Percentiles rank a stretch among this genome's conserved stretches.
phyloP scores from a whole-genome alignment of 2,888 invertebrate species.

The Dusona sp. region DNA sequence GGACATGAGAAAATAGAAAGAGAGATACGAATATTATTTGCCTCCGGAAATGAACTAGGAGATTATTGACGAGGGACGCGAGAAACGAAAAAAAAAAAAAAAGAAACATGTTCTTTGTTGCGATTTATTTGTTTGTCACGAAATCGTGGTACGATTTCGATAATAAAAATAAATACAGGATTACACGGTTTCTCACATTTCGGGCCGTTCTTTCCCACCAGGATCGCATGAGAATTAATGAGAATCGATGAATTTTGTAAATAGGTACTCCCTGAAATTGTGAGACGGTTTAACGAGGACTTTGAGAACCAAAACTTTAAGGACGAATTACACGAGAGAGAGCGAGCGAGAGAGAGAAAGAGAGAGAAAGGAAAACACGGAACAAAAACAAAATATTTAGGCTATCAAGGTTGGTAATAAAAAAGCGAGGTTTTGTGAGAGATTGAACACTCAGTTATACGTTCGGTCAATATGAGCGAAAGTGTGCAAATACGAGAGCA shows the following conservation, averaged over 20 bases:
- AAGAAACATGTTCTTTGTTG: conserved; percentile 61
- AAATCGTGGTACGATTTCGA: neutral
- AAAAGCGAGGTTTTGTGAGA: conserved; percentile 39
- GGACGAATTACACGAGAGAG: conserved; percentile 26
- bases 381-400: conserved; percentile 67
- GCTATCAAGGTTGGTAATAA: conserved; percentile 58
- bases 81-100: conserved; percentile 62
- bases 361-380: conserved; percentile 27
- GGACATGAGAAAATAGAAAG: conserved; percentile 32
- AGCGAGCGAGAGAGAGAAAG: conserved; percentile 29
- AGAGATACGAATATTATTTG: conserved; percentile 44
- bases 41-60: conserved; percentile 22
- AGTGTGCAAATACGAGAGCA: conserved; percentile 48
- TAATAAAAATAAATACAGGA: conserved; percentile 3
- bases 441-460: conserved; percentile 60
- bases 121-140: conserved; percentile 34
- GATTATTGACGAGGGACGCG: conserved; percentile 41
- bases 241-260: conserved; percentile 69
- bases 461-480: conserved; percentile 54
- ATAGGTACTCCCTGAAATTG: conserved; percentile 73
- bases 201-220: conserved; percentile 58
- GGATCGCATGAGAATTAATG: conserved; percentile 60
- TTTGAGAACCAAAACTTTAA: conserved; percentile 49
- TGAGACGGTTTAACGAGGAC: conserved; percentile 67
- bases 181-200: conserved; percentile 66